Conservation (phyloP, 2,113 vertebrate species). For the Gnathonemus echidnorhynchus region DNA sequence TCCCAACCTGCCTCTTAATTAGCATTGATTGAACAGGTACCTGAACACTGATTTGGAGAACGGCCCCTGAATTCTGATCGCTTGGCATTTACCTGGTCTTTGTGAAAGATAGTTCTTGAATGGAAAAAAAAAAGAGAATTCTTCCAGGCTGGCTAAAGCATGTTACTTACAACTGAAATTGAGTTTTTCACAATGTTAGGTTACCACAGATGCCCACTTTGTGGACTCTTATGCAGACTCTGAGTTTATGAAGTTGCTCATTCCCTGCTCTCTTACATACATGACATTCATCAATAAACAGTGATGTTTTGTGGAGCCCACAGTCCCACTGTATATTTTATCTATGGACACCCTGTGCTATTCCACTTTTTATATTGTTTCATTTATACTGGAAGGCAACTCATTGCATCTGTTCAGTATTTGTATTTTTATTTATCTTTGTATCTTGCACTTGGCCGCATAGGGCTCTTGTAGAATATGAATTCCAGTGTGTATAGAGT, state of each 20-base stretch:
- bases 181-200: slow-evolving; percentile 18
- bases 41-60: background rate
- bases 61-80: background rate
- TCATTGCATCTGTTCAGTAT: background rate
- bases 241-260: background rate
- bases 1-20: background rate
- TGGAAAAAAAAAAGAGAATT: background rate
- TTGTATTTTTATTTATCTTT: background rate
- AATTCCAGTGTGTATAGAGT: background rate
- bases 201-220: slow-evolving; percentile 20
- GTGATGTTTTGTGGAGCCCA: background rate
- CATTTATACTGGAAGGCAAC: background rate
- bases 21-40: background rate
- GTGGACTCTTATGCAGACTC: background rate
- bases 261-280: background rate
- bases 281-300: background rate
- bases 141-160: background rate
- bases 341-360: background rate
- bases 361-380: background rate
- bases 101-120: slow-evolving; percentile 8
- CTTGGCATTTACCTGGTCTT: background rate
- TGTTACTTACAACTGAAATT: background rate
- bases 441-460: background rate
- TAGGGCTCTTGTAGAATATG: background rate
- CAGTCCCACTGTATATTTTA: background rate